These are phyloP conservation scores for Gordius sp. DNA, from an alignment of 2,888 invertebrate genomes.

Conservation along the genomic window DNA sequence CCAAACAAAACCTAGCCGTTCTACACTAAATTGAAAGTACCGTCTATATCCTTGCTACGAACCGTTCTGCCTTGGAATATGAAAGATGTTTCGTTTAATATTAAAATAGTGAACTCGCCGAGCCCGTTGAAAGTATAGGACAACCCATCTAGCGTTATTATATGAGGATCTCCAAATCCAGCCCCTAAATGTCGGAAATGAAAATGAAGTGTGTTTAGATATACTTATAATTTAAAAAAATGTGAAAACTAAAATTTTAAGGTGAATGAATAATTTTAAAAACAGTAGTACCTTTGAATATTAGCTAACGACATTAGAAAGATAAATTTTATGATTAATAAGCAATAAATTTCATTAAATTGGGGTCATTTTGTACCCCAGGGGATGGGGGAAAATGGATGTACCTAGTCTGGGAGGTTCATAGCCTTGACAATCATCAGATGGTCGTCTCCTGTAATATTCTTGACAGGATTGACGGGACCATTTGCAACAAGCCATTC, in stretches of 20 bases:
- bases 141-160: slow-evolving; percentile 8
- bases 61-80: neutral
- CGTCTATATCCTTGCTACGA: neutral
- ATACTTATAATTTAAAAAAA: too few relatives aligned
- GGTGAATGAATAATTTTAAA: too few relatives aligned
- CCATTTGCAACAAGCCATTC: slow-evolving; percentile 1
- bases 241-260: too few relatives aligned
- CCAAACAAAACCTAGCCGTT: too few relatives aligned
- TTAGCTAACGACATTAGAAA: too few relatives aligned
- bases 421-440: slow-evolving; percentile 13
- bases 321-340: too few relatives aligned
- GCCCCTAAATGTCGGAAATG: neutral
- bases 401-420: slow-evolving; percentile 9
- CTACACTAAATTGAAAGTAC: neutral
- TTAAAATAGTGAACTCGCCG: slow-evolving; percentile 2
- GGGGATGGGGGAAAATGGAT: too few relatives aligned
- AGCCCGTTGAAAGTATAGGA: slow-evolving; percentile 11
- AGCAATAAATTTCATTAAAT: too few relatives aligned
- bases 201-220: too few relatives aligned
- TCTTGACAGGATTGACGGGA: neutral
- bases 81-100: neutral
- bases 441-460: neutral
- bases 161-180: slow-evolving; percentile 10
- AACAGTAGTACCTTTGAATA: too few relatives aligned
- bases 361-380: too few relatives aligned